Evolutionary conservation across 2,888 invertebrate species (phyloP), one percentile per base, ranked within the genome.

Genomic region (Drosophila ezoana): DNA sequence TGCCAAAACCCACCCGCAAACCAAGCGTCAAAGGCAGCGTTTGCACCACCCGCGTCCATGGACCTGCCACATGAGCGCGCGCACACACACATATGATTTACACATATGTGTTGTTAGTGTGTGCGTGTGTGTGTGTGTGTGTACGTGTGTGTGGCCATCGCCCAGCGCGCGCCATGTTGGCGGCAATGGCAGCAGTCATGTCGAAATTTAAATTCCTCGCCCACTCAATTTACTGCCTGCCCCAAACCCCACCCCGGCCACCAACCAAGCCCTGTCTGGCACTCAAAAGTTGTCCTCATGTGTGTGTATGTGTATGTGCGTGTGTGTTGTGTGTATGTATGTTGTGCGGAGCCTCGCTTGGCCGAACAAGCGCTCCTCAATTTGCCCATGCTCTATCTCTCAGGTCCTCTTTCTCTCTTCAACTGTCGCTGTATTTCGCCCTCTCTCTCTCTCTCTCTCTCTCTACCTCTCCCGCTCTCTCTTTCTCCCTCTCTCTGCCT

Each of bases 151-250:
- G 76, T 79, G 75, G 79, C 75, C 75, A 76, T 76, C 80, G 75
- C 75, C 80, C 75, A 76, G 80, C 38, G 48, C 62, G 80, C 75
- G 75, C 75, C 75, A 76, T 76, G 75, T 76, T 76, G 75, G 60
- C 80, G 80, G 76, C 82, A 75, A 75, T 83, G 89, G 82, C 85
- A 74, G 89, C 89, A 89, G 89, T 89, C 87, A 86, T 86, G 90
- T 89, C 89, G 90, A 90, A 90, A 88, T 90, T 90, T 89, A 85
- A 91, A 91, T 91, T 91, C 86, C 86, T 90, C 90, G 89, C 91
- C 91, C 91, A 91, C 91, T 91, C 90, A 91, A 91, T 88, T 89
- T 88, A 75, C 74, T 59, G 33, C 49, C 49, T 56, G 28, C 33
- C 56, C 44, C 23, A 40, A 28, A 6, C 47, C 28, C 16, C 11